These are phyloP conservation scores for Tachysurus vachellii DNA, from an alignment of 2,113 vertebrate species.

Conservation along the genomic window DNA sequence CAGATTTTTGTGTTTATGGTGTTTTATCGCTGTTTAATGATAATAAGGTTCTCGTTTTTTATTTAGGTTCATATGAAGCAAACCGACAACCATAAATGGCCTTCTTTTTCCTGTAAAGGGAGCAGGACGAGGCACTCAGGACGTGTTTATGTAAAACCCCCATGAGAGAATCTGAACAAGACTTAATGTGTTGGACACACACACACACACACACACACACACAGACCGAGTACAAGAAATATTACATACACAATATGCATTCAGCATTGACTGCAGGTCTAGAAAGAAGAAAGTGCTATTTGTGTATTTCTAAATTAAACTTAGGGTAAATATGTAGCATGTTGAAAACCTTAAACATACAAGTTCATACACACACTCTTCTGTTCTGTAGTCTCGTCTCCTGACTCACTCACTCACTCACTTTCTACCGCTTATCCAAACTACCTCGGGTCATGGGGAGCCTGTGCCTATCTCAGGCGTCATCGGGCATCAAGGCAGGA, in stretches of 20 bases:
- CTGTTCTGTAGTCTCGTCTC: not conserved
- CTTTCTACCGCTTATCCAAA: too few relatives aligned
- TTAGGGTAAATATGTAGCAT: not conserved
- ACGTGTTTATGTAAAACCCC: conserved; percentile 34
- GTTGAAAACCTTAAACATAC: not conserved
- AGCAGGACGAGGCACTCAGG: conserved; percentile 1
- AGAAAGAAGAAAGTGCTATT: not conserved
- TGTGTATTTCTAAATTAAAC: conserved; percentile 1
- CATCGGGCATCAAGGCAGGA: too few relatives aligned
- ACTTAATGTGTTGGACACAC: conserved; percentile 11
- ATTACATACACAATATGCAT: conserved; percentile 19
- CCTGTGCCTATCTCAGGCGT: too few relatives aligned
- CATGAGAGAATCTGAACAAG: conserved; percentile 25
- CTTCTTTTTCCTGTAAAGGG: conserved; percentile 1
- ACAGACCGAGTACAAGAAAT: not conserved
- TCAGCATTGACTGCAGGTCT: not conserved
- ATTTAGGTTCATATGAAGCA: not conserved
- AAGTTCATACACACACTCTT: not conserved
- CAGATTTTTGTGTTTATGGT: not conserved
- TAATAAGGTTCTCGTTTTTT: not conserved
- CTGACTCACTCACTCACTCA: too few relatives aligned
- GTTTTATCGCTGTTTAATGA: not conserved
- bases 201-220: conserved; percentile 18
- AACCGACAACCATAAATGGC: conserved; percentile 15
- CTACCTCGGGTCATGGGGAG: too few relatives aligned